These are phyloP conservation scores for Caenorhabditis uteleia DNA, from an alignment of 2,888 invertebrate species.

Conservation along the genomic window DNA sequence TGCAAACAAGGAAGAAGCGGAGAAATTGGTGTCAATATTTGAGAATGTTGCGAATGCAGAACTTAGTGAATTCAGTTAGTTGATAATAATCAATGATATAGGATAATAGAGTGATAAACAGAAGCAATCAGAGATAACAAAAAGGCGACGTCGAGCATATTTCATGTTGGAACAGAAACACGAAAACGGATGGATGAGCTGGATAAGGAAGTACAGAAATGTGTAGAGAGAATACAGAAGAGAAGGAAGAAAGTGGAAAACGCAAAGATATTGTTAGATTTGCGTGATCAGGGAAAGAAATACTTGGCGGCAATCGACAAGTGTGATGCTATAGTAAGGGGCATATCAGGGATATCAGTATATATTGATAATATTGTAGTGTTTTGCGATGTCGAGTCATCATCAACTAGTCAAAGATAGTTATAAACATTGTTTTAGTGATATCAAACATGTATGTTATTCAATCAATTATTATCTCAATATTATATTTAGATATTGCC, in stretches of 20 bases:
- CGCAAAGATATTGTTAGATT: not conserved
- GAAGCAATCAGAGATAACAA: no score
- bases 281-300: constrained; percentile 1
- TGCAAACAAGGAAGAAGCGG: not conserved
- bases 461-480: no score
- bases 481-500: no score
- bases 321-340: no score
- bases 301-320: not conserved
- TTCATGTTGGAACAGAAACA: not conserved
- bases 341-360: no score
- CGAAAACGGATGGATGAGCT: not conserved
- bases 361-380: no score
- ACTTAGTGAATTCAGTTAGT: not conserved
- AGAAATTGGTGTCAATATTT: not conserved
- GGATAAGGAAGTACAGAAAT: not conserved
- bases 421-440: no score
- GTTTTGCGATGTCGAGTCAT: no score
- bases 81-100: no score
- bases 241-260: not conserved
- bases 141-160: not conserved
- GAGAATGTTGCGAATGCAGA: not conserved
- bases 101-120: not conserved
- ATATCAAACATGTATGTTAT: no score
- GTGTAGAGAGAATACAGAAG: not conserved
- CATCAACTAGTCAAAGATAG: no score